Conservation (phyloP, 2,113 vertebrate species). For the Apaloderma vittatum region DNA sequence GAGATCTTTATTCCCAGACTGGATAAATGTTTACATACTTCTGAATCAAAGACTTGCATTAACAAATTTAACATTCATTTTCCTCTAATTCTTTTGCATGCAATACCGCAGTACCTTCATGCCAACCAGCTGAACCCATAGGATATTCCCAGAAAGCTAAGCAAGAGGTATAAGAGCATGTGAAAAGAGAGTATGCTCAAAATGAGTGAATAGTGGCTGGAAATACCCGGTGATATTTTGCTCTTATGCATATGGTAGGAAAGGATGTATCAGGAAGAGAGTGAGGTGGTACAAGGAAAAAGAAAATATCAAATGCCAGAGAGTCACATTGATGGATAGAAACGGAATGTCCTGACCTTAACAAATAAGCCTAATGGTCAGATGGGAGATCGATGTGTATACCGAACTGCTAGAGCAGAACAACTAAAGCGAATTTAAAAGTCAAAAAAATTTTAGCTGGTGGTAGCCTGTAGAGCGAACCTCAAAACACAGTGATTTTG, state of each 20-base stretch:
- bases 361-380: background rate
- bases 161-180: background rate
- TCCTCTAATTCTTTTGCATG: background rate
- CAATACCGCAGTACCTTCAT: background rate
- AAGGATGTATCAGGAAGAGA: background rate
- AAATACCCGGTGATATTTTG: background rate
- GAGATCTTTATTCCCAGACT: conserved; percentile 1
- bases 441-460: background rate
- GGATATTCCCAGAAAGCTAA: background rate
- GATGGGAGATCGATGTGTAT: background rate
- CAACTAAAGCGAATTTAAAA: background rate
- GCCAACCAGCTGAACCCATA: background rate
- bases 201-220: background rate
- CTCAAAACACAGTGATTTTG: background rate
- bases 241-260: background rate
- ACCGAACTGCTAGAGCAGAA: background rate
- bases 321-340: background rate
- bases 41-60: background rate
- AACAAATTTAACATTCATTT: background rate
- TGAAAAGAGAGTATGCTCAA: background rate
- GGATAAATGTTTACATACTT: background rate
- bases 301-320: background rate
- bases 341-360: background rate
- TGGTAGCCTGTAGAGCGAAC: background rate
- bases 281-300: background rate